These are phyloP conservation scores for Drosophila trapezifrons DNA, from an alignment of 1,140 invertebrate species.

Conservation along the genomic window DNA sequence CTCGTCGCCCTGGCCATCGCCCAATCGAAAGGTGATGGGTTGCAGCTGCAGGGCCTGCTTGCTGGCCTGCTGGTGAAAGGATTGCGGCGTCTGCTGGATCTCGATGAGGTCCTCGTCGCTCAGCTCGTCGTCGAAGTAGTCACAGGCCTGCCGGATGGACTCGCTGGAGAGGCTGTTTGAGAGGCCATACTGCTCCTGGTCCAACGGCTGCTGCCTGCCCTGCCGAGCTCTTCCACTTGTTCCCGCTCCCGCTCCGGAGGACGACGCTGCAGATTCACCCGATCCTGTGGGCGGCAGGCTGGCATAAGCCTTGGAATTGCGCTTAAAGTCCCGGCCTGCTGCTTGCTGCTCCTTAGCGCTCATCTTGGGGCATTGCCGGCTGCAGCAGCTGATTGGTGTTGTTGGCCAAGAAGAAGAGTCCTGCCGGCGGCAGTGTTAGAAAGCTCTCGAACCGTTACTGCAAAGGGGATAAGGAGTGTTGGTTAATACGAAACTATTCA, in stretches of 20 bases:
- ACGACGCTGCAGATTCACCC: background rate
- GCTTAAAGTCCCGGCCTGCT: conserved; percentile 66
- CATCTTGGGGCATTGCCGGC: conserved; percentile 72
- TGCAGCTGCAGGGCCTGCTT: conserved; percentile 28
- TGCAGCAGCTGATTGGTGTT: conserved; percentile 36
- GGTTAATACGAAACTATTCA: background rate
- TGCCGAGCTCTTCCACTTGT: conserved; percentile 23
- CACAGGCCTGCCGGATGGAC: conserved; percentile 71
- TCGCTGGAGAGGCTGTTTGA: conserved; percentile 77
- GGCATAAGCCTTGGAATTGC: conserved; percentile 73
- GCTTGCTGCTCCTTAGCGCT: conserved; percentile 67
- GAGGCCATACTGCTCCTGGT: conserved; percentile 68
- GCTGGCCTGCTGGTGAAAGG: conserved; percentile 44
- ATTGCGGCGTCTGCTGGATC: conserved; percentile 68
- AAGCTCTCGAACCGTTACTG: background rate
- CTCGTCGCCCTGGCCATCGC: conserved; percentile 31
- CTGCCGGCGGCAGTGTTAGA: conserved; percentile 26
- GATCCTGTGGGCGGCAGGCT: conserved; percentile 61
- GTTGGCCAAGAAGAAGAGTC: background rate
- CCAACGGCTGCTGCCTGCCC: conserved; percentile 21
- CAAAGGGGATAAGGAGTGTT: conserved; percentile 4
- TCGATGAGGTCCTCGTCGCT: conserved; percentile 78
- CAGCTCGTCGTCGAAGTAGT: conserved; percentile 73
- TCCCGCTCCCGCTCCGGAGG: conserved; percentile 18
- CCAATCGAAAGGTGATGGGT: conserved; percentile 58